These are phyloP conservation scores for Apamea sordens DNA, from an alignment of 2,888 invertebrate species.

Conservation along the genomic window DNA sequence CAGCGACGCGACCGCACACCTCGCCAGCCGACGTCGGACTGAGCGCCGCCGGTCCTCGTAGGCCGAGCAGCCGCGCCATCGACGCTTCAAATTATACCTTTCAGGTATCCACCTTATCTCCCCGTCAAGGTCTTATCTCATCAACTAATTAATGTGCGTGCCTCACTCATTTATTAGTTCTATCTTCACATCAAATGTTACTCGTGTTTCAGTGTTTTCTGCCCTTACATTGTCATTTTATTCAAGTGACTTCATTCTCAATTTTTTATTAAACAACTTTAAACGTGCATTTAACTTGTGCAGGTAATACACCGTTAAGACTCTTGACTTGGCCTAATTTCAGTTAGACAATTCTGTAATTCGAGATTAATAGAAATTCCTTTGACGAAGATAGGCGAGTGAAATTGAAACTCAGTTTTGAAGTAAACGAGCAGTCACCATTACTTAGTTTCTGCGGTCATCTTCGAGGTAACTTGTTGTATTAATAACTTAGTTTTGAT, in stretches of 20 bases:
- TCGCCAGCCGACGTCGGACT: conserved; percentile 74
- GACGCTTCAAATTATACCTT: conserved; percentile 72
- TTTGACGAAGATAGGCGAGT: conserved; percentile 64
- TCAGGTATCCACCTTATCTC: conserved; percentile 75
- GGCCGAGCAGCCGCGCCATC: conserved; percentile 66
- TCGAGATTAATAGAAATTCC: conserved; percentile 66
- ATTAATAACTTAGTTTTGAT: conserved; percentile 62
- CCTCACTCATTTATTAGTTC: conserved; percentile 66
- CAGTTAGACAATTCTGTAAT: conserved; percentile 61
- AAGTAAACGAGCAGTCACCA: conserved; percentile 60
- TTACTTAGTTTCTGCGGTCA: conserved; percentile 66
- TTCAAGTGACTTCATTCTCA: conserved; percentile 1
- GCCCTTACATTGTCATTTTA: conserved; percentile 24
- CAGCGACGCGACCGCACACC: conserved; percentile 69
- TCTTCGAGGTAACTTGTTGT: conserved; percentile 62
- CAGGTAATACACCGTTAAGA: conserved; percentile 40
- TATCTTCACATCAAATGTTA: conserved; percentile 58
- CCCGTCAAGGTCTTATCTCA: conserved; percentile 70
- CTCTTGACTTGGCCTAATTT: conserved; percentile 57
- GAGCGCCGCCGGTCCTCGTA: conserved; percentile 65
- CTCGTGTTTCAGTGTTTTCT: conserved; percentile 42
- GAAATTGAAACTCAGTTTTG: conserved; percentile 66
- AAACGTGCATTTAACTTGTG: conserved; percentile 27
- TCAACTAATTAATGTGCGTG: conserved; percentile 71
- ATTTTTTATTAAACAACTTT: conserved; percentile 16